A percentile compares a stretch with the other conserved stretches of the same genome.
phyloP scores from a whole-genome alignment of 1,140 invertebrate species.

The Onthophagus taurus region DNA sequence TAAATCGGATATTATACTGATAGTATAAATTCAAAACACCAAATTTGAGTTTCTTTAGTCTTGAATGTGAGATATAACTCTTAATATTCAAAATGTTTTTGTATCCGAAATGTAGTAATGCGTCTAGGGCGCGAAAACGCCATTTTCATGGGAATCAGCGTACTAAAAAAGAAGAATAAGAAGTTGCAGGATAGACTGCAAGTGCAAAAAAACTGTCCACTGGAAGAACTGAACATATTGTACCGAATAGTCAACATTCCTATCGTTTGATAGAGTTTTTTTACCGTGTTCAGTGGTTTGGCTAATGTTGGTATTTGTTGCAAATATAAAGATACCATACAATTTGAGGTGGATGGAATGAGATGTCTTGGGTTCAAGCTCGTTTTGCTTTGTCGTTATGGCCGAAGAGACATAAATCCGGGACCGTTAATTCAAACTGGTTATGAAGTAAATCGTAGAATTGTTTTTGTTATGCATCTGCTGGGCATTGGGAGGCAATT shows the following conservation, averaged over 20 bases:
- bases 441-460: conserved; percentile 24
- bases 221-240: neutral
- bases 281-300: neutral
- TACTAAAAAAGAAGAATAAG: neutral
- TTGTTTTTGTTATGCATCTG: conserved; percentile 21
- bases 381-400: neutral
- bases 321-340: neutral
- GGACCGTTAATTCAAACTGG: conserved; percentile 16
- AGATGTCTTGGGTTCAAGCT: neutral
- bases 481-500: conserved; percentile 22
- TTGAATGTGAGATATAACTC: neutral
- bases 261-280: neutral
- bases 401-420: conserved; percentile 16
- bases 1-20: no score
- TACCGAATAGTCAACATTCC: neutral
- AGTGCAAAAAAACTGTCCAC: neutral
- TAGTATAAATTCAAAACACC: no score
- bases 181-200: neutral
- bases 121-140: neutral
- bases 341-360: neutral
- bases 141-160: neutral
- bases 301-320: neutral
- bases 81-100: neutral
- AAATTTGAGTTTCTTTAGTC: neutral
- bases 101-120: neutral